Conservation (phyloP, 2,113 vertebrate species). For the Triplophysa siluroides region DNA sequence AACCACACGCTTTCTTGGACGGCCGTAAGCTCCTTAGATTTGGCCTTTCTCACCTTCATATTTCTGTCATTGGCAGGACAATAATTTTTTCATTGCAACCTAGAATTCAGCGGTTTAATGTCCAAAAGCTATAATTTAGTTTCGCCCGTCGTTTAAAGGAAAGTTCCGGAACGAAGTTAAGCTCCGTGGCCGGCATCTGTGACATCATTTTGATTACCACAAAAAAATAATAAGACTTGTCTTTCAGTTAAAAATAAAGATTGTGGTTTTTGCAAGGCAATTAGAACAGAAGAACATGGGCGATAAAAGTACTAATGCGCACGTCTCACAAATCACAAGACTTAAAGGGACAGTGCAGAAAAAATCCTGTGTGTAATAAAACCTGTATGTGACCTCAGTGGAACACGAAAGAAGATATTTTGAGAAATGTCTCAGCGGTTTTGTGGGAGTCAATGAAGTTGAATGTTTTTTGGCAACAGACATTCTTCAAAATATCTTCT, state of each 20-base stretch:
- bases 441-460: too few relatives aligned
- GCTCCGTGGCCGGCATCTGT: neutral
- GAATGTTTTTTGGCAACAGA: too few relatives aligned
- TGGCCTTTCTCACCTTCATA: conserved; percentile 14
- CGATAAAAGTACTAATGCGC: neutral
- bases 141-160: neutral
- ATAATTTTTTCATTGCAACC: conserved; percentile 50
- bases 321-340: neutral
- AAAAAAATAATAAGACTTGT: neutral
- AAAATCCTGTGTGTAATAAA: too few relatives aligned
- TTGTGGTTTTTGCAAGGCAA: neutral
- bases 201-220: neutral
- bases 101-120: conserved; percentile 46
- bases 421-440: too few relatives aligned
- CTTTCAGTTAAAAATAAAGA: neutral
- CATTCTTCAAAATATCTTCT: too few relatives aligned
- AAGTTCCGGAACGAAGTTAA: neutral
- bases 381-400: too few relatives aligned
- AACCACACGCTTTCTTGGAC: conserved; percentile 3
- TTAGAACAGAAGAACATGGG: neutral
- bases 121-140: conserved; percentile 35
- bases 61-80: conserved; percentile 43
- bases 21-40: conserved; percentile 33
- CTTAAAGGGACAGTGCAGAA: too few relatives aligned
- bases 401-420: too few relatives aligned